Base-by-base conservation (phyloP, 2,797 vertebrate species). In the Cheirogaleus major region DNA sequence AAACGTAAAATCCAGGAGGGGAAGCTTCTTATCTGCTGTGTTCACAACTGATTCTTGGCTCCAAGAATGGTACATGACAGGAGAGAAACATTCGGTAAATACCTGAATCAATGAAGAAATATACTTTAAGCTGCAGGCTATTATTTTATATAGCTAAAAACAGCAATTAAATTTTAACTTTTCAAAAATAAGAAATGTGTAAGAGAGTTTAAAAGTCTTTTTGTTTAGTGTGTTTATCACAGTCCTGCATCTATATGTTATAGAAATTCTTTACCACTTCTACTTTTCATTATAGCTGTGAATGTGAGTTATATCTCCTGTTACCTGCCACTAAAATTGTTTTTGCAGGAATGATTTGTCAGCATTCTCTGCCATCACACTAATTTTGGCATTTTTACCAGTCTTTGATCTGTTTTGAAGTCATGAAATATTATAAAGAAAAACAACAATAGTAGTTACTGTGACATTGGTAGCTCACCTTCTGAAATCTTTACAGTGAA, bases 81-180 rank as follows among this genome's bases (percentile, higher is more conserved):
- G n/a, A 92, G 82, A 90, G 41, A 67, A 86, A 32, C 72, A 57
- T 63, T 85, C 30, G 72, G 7, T 59, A 81, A 70, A 59, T 73
- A 76, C 18, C 32, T 45, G 22, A 90, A 57, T 78, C 35, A 48
- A 8, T 93, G 84, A 76, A 48, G 57, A 89, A 61, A 50, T 83
- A 52, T 59, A 12, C 65, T 83, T 69, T 82, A 81, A 89, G 55
- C 48, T 83, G 4, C 20, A 93, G 27, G 48, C 52, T 95, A 23
- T 59, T 73, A 23, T 78, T 82, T 69, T 70, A 43, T 86, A 95
- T 79, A 82, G 48, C 27, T 95, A 80, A 79, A 79, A 70, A 35
- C 0, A 86, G 12, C 27, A 83, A 67, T 91, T 93, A 85, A n/a
- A 61, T 91, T 95, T 93, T 75, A 93, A 91, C 48, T 50, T 69